phyloP scores from a whole-genome alignment of 2,888 invertebrate species.

The Apamea sordens region DNA sequence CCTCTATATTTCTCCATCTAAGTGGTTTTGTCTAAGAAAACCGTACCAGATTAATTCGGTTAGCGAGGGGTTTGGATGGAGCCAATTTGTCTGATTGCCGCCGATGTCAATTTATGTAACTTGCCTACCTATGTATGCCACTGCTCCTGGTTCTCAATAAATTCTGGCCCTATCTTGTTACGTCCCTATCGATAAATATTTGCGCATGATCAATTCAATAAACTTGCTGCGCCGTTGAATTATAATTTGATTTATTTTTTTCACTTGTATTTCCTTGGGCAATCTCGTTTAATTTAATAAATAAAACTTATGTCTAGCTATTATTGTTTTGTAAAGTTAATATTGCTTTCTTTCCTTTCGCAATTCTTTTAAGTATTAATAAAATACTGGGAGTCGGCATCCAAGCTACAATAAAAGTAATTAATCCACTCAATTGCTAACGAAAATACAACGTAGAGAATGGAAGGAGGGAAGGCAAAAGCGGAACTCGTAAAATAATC shows the following conservation, averaged over 20 bases:
- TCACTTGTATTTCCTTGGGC: constrained; percentile 49
- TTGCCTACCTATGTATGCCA: constrained; percentile 85
- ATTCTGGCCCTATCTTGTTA: constrained; percentile 88
- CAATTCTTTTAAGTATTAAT: constrained; percentile 60
- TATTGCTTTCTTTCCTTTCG: constrained; percentile 31
- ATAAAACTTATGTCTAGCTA: constrained; percentile 24
- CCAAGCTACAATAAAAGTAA: constrained; percentile 61
- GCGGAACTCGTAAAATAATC: constrained; percentile 72
- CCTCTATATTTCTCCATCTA: constrained; percentile 79
- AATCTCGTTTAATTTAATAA: constrained; percentile 48
- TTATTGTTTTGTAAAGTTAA: constrained; percentile 35
- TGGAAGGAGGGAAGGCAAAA: constrained; percentile 61
- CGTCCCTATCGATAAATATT: constrained; percentile 90
- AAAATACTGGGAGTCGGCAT: constrained; percentile 41
- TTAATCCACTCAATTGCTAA: constrained; percentile 62
- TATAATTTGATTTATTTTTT: constrained; percentile 69
- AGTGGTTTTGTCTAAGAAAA: constrained; percentile 88
- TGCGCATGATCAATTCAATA: constrained; percentile 89
- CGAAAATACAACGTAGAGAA: constrained; percentile 56
- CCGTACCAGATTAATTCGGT: constrained; percentile 88
- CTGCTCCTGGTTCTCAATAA: constrained; percentile 86
- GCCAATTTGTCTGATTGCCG: constrained; percentile 91
- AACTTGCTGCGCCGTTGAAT: constrained; percentile 82
- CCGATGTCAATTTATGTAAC: constrained; percentile 87
- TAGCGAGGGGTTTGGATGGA: constrained; percentile 86